Evolutionary conservation across 2,113 vertebrate genomes (phyloP), one percentile per base, ranked within the genome.

Genomic region (Gobiocypris rarus): DNA sequence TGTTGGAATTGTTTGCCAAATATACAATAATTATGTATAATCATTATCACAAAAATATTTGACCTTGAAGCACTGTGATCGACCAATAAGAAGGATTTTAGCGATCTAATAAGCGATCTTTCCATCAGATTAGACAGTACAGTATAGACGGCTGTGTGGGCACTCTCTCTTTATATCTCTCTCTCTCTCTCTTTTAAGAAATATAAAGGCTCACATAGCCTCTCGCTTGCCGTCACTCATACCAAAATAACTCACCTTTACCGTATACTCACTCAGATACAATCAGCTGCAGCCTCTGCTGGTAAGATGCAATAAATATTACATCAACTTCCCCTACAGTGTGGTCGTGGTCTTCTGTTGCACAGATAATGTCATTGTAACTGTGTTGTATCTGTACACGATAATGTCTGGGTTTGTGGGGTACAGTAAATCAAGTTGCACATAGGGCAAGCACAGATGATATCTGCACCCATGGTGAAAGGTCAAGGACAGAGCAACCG

Each of bases 401-500:
- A 61, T 43, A 19, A 58, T 84, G 65, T 80, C 15, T 84, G 24
- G 54, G 50, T 84, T 54, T 71, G n/a, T 70, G 69, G 22, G 43
- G 26, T 81, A 24, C 17, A 70, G 65, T 82, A 69, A 69, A 56
- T 82, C 80, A 69, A 45, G n/a, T 28, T 26, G 73, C 19, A 41
- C 38, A 22, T 41, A 24, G 11, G 13, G 41, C 1, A 41, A 73
- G 31, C 17, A 50, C 63, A 84, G 83, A 76, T 83, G 56, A 75
- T 56, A 50, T 76, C 80, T 50, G 17, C 28, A 24, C 61, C 48
- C 31, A 34, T 65, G n/a, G 5, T 10, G 45, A 50, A 70, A 87
- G 89, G 89, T 89, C 89, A 91, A 90, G 91, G 89, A 84, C 89
- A 81, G 86, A 81, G 71, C 85, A 8, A 82, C 70, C 50, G 67